Conservation (phyloP, 2,113 vertebrate genomes). For the Mola mola region DNA sequence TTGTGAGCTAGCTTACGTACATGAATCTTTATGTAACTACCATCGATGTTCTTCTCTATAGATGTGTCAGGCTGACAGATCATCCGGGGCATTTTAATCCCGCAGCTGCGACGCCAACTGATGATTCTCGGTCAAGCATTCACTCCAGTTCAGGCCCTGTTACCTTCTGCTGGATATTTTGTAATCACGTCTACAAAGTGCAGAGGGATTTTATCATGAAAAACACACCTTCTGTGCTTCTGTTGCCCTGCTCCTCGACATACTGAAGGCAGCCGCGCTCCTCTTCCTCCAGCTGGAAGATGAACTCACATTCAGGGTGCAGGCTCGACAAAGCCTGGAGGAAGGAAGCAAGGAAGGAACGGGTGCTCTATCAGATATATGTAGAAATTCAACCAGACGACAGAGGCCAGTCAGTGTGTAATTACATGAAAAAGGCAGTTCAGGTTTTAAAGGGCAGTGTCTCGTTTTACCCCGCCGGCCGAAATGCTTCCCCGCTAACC, state of each 20-base stretch:
- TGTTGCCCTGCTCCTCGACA: conserved; percentile 69
- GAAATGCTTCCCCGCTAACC: conserved; percentile 11
- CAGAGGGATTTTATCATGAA: conserved; percentile 2
- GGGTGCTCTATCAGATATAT: conserved; percentile 4
- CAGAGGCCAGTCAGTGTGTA: neutral
- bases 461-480: conserved; percentile 2
- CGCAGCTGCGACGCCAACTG: neutral
- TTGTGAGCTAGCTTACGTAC: too few species aligned
- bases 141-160: too few species aligned
- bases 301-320: conserved; percentile 83
- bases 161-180: neutral
- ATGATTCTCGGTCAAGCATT: too few species aligned
- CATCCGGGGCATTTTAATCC: conserved; percentile 14
- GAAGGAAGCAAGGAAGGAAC: neutral
- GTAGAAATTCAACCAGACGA: neutral
- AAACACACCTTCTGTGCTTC: conserved; percentile 64
- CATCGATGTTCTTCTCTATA: conserved; percentile 13
- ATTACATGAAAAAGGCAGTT: neutral
- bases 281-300: conserved; percentile 80
- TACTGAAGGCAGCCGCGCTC: conserved; percentile 72
- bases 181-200: neutral
- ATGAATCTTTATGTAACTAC: too few species aligned
- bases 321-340: conserved; percentile 72
- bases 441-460: conserved; percentile 11
- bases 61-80: conserved; percentile 29